Base-by-base conservation (phyloP, 2,888 invertebrate species). In the Notodonta dromedarius region DNA sequence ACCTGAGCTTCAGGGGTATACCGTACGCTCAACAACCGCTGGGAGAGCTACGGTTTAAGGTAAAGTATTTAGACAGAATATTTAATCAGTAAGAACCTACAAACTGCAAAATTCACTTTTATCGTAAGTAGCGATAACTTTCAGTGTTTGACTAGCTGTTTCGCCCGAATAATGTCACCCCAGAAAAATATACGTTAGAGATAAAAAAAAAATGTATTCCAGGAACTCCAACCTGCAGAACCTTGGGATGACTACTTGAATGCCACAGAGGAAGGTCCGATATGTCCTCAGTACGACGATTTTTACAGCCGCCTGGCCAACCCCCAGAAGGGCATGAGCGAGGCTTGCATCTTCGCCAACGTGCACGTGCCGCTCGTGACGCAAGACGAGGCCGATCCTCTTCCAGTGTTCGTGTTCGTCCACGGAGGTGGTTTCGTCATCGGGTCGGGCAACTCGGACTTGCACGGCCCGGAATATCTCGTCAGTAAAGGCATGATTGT, bases 231-330 rank as follows among this genome's bases (percentile, higher is more conserved):
- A 35, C 66, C 73, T 11, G 60, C 56, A 5, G 78, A 77, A 7
- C 80, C 89, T 0, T 94, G 94, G 94, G 66, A 78, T 0, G 93
- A 91, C 0, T 82, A 90, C 0, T 86, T 90, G 59, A 88, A 94
- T 61, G 95, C 95, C 0, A 90, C 91, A 2, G 87, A 90, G 35
- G 95, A 94, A 66, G 87, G 94, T 0, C 88, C 94, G 0, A 88
- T 94, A 9, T 96, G 95, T 72, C 94, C 94, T 0, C 95, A 95
- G 73, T 74, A 86, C 7, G 89, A 93, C 59, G 70, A 85, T 9
- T 24, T 83, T 35, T 84, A 79, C 53, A 71, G 70, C 0, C 32
- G 62, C 2, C 40, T 80, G 12, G 58, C 74, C 6, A 67, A 71
- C 52, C 63, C 71, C 0, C 46, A 63, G 11, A 60, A 62, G 35